Evolutionary conservation across 2,888 invertebrate genomes (phyloP).

Genomic region (Anaspis maculata): DNA sequence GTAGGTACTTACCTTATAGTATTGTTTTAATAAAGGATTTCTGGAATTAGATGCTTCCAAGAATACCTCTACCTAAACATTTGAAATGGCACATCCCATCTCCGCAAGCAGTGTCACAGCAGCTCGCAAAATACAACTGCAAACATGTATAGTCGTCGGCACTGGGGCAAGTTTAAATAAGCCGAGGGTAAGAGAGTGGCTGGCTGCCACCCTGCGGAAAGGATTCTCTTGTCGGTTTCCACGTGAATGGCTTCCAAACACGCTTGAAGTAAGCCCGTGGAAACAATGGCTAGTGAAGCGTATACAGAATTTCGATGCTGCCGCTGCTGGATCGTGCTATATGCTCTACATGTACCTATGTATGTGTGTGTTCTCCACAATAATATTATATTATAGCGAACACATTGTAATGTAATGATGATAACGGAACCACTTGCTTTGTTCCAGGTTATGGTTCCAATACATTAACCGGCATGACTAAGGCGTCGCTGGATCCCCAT

Average conservation of each 20-base stretch:
- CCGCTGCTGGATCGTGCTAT: no score
- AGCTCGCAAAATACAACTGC: no score
- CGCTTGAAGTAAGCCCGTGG: slow-evolving; percentile 37
- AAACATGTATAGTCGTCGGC: slow-evolving; percentile 1
- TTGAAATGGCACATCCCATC: no score
- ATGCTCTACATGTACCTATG: no score
- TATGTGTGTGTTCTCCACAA: no score
- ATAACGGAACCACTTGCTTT: slow-evolving; percentile 25
- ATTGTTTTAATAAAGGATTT: no score
- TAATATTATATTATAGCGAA: no score
- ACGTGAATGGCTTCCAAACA: slow-evolving; percentile 35
- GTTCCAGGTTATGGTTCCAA: slow-evolving; percentile 80
- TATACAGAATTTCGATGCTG: slow-evolving; percentile 20
- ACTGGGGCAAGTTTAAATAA: slow-evolving; percentile 11
- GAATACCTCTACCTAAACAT: no score
- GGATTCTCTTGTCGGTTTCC: slow-evolving; percentile 43
- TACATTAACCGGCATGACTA: slow-evolving; percentile 68
- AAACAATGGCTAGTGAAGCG: slow-evolving; percentile 38
- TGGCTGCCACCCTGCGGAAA: slow-evolving; percentile 35
- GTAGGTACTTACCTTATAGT: no score
- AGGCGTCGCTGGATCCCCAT: slow-evolving; percentile 79
- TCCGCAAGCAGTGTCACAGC: no score
- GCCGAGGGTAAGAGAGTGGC: slow-evolving; percentile 17
- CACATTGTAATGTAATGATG: slow-evolving; percentile 15
- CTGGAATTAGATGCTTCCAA: no score